phyloP scores from a whole-genome alignment of 1,140 invertebrate genomes.

The Atta cephalotes region DNA sequence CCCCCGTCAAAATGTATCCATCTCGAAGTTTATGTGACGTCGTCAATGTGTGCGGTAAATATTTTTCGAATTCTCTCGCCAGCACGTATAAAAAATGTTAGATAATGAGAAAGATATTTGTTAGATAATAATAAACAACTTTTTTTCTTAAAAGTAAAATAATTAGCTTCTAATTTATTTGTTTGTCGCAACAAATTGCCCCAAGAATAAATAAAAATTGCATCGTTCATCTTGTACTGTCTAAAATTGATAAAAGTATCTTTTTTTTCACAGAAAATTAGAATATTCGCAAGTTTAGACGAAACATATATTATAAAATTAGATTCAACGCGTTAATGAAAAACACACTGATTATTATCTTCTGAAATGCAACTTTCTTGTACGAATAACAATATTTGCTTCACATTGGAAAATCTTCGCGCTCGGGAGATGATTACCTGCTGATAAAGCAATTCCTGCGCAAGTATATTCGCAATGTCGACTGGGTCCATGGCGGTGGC shows the following conservation, averaged over 20 bases:
- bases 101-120: neutral
- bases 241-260: neutral
- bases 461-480: conserved; percentile 92
- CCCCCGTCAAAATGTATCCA: neutral
- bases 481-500: conserved; percentile 89
- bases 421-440: conserved; percentile 86
- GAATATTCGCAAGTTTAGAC: neutral
- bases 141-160: neutral
- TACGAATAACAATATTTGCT: neutral
- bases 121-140: neutral
- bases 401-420: neutral
- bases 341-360: neutral
- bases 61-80: neutral
- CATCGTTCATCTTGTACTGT: neutral
- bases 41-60: neutral
- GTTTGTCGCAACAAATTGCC: neutral
- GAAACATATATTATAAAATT: neutral
- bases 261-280: neutral
- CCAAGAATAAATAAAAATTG: neutral
- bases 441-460: conserved; percentile 93
- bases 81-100: neutral
- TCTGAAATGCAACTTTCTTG: neutral
- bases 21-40: neutral
- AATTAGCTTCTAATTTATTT: neutral
- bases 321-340: neutral